These are phyloP conservation scores for Lepidostoma basale DNA, from an alignment of 1,140 invertebrate genomes.

Conservation along the genomic window DNA sequence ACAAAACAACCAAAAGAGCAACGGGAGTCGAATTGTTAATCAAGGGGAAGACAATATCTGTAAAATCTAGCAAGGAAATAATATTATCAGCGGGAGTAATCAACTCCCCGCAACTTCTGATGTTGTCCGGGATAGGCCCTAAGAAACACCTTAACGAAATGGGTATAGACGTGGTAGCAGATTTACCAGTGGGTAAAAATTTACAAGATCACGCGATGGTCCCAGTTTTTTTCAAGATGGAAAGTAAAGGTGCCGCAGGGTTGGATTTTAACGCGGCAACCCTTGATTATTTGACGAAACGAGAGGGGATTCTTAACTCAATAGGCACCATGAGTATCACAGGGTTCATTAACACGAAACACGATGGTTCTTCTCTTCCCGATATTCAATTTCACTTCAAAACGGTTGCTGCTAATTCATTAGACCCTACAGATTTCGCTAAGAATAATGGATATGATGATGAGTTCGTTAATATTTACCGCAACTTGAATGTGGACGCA, in stretches of 20 bases:
- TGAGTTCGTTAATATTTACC: conserved; percentile 52
- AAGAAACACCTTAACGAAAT: conserved; percentile 67
- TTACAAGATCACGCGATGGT: conserved; percentile 68
- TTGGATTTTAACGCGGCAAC: background rate
- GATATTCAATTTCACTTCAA: conserved; percentile 53
- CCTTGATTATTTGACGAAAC: conserved; percentile 1
- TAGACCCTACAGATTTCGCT: conserved; percentile 32
- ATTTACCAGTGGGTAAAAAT: conserved; percentile 68
- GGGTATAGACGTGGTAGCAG: conserved; percentile 60
- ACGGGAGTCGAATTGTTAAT: conserved; percentile 64
- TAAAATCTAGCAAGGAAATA: conserved; percentile 66
- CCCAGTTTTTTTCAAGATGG: background rate
- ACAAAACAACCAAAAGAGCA: conserved; percentile 62
- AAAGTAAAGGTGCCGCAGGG: background rate
- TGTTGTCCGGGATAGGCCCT: conserved; percentile 77
- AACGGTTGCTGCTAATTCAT: conserved; percentile 41
- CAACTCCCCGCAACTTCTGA: conserved; percentile 68
- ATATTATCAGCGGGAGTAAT: conserved; percentile 68
- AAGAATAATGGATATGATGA: conserved; percentile 53
- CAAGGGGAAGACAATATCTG: conserved; percentile 50
- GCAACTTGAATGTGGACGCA: conserved; percentile 52
- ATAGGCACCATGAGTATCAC: conserved; percentile 51
- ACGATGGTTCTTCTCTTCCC: conserved; percentile 48
- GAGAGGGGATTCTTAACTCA: conserved; percentile 48
- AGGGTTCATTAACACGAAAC: conserved; percentile 50